phyloP scores from a whole-genome alignment of 2,797 vertebrate species.

The Furcifer pardalis region DNA sequence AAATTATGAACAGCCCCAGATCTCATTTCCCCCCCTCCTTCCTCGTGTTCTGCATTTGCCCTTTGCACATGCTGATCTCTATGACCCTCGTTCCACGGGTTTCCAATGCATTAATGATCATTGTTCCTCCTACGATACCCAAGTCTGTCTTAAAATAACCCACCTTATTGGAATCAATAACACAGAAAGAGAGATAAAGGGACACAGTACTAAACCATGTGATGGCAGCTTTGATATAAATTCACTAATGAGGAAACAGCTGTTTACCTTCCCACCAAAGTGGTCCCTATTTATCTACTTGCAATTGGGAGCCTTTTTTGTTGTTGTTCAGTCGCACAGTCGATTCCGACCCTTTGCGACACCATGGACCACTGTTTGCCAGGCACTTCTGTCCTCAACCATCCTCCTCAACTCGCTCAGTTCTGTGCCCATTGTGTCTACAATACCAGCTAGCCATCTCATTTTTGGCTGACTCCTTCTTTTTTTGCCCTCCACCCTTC shows the following conservation, averaged over 20 bases:
- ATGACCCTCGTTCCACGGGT: not conserved
- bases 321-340: too few relatives aligned
- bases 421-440: too few relatives aligned
- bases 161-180: slow-evolving; percentile 76
- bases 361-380: too few relatives aligned
- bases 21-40: not conserved
- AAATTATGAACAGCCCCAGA: not conserved
- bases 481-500: too few relatives aligned
- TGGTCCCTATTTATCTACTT: too few relatives aligned
- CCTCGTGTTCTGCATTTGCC: not conserved
- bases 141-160: slow-evolving; percentile 66
- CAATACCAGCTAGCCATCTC: too few relatives aligned
- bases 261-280: too few relatives aligned
- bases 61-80: not conserved
- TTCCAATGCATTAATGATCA: slow-evolving; percentile 49
- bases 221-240: slow-evolving; percentile 72
- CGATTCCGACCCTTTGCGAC: too few relatives aligned
- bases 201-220: slow-evolving; percentile 66
- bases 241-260: slow-evolving; percentile 69
- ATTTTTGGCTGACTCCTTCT: too few relatives aligned
- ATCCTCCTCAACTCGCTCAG: too few relatives aligned
- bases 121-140: slow-evolving; percentile 49
- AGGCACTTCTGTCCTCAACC: too few relatives aligned
- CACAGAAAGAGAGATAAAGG: slow-evolving; percentile 3
- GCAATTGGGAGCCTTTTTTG: too few relatives aligned